Evolutionary conservation across 2,113 vertebrate genomes (phyloP), one percentile per base, ranked within the genome.

Genomic region (Caranx ignobilis): DNA sequence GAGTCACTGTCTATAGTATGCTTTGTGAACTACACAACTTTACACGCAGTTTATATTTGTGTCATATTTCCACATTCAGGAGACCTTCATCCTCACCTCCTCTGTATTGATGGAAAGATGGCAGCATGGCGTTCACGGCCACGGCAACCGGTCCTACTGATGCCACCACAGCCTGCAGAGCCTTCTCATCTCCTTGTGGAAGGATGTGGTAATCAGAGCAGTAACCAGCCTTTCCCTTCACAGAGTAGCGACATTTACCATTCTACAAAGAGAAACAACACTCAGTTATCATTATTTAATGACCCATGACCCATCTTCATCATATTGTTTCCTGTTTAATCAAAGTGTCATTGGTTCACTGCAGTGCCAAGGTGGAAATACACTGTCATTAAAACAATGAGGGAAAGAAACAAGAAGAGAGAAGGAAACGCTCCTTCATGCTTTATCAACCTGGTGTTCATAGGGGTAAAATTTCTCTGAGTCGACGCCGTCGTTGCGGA

Each of bases 391-490:
- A 4, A 37, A 41, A 41, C 1, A 41, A 41, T 2, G 1, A 41
- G 11, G 8, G 39, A 41, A 41, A 9, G 39, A 41, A 41, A 9
- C 8, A 41, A 10, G 8, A 41, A 41, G 8, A 7, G 9, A 41
- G 8, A 10, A 41, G 39, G 8, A 41, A 41, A 41, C 11, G 39
- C 39, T 7, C 39, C 37, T 37, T 37, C 37, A 41, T 41, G 39
- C 39, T 41, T 50, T 11, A 19, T 10, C 11, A 9, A 98, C 97
- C 95, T 78, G 41, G 6, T 94, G 94, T 26, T 90, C 93, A 79
- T 99, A 99, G 16, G 97, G 97, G 21, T 98, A 98, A 64, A 82
- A 94, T 0, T 31, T 63, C 0, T 96, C 96, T 0, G 97, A 96
- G 72, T 98, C 96, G 0, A 98, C 96, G 39, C 96, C 97, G 0